Evolutionary conservation across 2,888 invertebrate genomes (phyloP), one percentile per base, ranked within the genome.

Genomic region (Amblyteles armatorius): DNA sequence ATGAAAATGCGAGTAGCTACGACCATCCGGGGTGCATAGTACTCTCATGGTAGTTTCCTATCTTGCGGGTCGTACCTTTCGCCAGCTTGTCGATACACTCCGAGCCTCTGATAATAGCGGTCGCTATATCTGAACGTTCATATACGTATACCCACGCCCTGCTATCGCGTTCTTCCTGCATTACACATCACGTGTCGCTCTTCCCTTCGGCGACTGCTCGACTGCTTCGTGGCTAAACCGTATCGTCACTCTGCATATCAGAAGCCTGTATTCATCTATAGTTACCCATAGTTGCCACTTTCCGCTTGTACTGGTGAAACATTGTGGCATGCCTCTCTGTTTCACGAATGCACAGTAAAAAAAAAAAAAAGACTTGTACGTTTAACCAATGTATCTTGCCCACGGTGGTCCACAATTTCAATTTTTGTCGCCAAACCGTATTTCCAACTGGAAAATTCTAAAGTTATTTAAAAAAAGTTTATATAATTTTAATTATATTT

Each of bases 151-250:
- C 67, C 16, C 9, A 40, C n/a, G 60, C 13, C 52, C 52, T 13
- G 67, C 19, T 67, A 67, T 67, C 36, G 36, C 19, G 22, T 40
- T 19, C 7, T 40, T 40, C 40, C 11, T 67, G 36, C 40, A 67
- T 67, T 33, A 16, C 40, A 60, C 57, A 60, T 78, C 40, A 78
- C 78, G 44, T 48, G 78, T 69, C 48, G 29, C 44, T 48, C 68
- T 60, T 69, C 78, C 29, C 78, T 44, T 40, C 67, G 52, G 33
- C 40, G 55, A 33, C 9, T 29, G 50, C 50, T 33, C 33, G 57
- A 52, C 55, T 60, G 16, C 44, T 16, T 13, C 7, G 19, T 19
- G n/a, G 67, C 19, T 73, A 22, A 74, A n/a, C 33, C 33, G 22
- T n/a, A 36, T 67, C 50, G 63, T 29, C 63, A 63, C 29, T 67